A percentile compares a stretch with the other conserved stretches of the same genome.
Evolutionary conservation across 2,888 invertebrate species (phyloP).

Genomic region (Tyria jacobaeae): DNA sequence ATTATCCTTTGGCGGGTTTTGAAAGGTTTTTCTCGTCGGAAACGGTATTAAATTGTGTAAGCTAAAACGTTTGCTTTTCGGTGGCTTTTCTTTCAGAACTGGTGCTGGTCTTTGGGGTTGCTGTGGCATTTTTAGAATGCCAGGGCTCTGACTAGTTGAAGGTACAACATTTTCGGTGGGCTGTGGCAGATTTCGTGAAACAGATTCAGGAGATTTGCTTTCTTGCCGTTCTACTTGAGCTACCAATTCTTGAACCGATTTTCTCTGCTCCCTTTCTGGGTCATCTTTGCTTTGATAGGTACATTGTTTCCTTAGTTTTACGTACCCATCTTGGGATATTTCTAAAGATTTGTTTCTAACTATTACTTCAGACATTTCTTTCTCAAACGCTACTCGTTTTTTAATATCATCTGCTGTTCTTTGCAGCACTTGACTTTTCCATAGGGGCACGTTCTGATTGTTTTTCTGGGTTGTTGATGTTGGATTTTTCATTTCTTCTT

Average conservation of each 20-base stretch:
- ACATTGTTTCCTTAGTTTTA: constrained; percentile 76
- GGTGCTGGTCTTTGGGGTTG: constrained; percentile 82
- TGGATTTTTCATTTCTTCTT: constrained; percentile 58
- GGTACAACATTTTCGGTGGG: constrained; percentile 68
- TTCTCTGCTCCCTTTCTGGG: constrained; percentile 74
- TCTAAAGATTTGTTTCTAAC: constrained; percentile 73
- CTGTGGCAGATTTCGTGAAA: constrained; percentile 61
- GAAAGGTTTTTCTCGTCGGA: constrained; percentile 82
- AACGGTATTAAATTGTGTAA: constrained; percentile 84
- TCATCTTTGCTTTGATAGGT: constrained; percentile 59
- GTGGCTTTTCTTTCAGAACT: constrained; percentile 79
- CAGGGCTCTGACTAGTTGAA: constrained; percentile 60
- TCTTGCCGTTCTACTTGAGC: constrained; percentile 87
- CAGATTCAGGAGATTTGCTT: constrained; percentile 73
- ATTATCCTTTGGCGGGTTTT: constrained; percentile 79
- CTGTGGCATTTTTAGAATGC: constrained; percentile 78
- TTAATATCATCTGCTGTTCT: constrained; percentile 80
- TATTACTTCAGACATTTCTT: constrained; percentile 73
- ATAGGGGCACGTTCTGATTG: constrained; percentile 62
- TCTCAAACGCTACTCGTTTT: constrained; percentile 74
- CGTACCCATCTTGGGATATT: constrained; percentile 83
- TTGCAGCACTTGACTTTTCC: constrained; percentile 83
- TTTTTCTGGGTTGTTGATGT: no score
- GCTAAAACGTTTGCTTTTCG: constrained; percentile 82
- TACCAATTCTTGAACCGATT: constrained; percentile 88